These are phyloP conservation scores for Phainopepla nitens DNA, from an alignment of 2,113 vertebrate genomes.

Conservation along the genomic window DNA sequence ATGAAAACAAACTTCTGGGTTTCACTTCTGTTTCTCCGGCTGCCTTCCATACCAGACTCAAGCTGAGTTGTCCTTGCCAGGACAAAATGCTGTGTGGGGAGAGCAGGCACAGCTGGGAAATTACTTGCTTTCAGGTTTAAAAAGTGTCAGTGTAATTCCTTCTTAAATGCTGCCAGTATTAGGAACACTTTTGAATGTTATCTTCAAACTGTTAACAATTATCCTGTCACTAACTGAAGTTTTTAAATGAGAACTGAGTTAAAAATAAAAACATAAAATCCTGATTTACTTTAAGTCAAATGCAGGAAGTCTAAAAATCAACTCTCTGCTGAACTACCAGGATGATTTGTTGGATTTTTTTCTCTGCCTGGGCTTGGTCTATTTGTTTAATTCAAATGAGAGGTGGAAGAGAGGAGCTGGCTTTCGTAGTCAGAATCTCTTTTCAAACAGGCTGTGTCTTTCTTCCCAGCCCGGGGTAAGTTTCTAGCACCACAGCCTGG, in stretches of 20 bases:
- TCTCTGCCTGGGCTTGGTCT: constrained; percentile 19
- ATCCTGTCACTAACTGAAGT: background rate
- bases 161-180: background rate
- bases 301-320: background rate
- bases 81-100: background rate
- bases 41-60: background rate
- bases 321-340: background rate
- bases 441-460: background rate
- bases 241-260: background rate
- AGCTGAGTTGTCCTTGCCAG: background rate
- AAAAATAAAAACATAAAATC: background rate
- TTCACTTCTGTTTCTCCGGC: constrained; percentile 20
- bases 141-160: background rate
- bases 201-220: background rate
- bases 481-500: background rate
- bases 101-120: background rate
- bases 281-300: background rate
- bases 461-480: background rate
- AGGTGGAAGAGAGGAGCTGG: background rate
- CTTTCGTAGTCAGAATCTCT: background rate
- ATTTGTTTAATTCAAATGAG: constrained; percentile 56
- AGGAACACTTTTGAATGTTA: background rate
- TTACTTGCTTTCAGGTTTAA: background rate
- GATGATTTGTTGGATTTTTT: background rate
- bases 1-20: background rate